Base-by-base conservation (phyloP, 2,113 vertebrate genomes). In the Pardalotus punctatus region DNA sequence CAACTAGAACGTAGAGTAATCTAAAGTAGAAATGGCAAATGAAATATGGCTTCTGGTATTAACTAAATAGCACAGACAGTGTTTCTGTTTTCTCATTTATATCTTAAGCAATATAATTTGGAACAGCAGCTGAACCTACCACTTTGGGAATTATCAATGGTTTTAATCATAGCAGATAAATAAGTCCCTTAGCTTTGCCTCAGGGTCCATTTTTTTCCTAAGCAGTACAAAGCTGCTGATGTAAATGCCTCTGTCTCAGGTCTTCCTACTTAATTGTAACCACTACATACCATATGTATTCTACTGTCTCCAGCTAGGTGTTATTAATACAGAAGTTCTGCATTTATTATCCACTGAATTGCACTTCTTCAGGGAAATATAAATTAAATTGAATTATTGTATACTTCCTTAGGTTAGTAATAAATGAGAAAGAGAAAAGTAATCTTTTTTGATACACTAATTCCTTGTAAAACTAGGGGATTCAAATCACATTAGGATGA, bases 351-450 rank as follows among this genome's bases (percentile, higher is more conserved):
- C 83, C 69, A 76, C 45, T 96, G 80, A 91, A 88, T 65, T 97
- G 14, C 38, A 69, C 48, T 94, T 94, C 78, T 60, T 62, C 27
- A 28, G 88, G 79, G 93, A 97, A 96, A 93, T 96, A 86, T 76
- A 97, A 96, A 93, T 94, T 95, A 88, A 67, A 90, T 77, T 95
- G 53, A 95, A 91, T 95, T 92, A 93, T 96, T 96, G 50, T 45
- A 81, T 83, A 92, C 54, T 95, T 94, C 79, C 79, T 95, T 94
- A 51, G 43, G 61, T 96, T 93, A 94, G 79, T 82, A 95, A 94
- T 94, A 94, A 78, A 85, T 69, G 69, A 94, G 22, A 81, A 70
- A 81, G 74, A 86, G 72, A 84, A 91, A 43, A 94, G 54, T 93
- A 96, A 91, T 94, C 33, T 86, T 78, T 91, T 65, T 58, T 95